Evolutionary conservation across 1,140 invertebrate genomes (phyloP).

Genomic region (Vanessa atalanta): DNA sequence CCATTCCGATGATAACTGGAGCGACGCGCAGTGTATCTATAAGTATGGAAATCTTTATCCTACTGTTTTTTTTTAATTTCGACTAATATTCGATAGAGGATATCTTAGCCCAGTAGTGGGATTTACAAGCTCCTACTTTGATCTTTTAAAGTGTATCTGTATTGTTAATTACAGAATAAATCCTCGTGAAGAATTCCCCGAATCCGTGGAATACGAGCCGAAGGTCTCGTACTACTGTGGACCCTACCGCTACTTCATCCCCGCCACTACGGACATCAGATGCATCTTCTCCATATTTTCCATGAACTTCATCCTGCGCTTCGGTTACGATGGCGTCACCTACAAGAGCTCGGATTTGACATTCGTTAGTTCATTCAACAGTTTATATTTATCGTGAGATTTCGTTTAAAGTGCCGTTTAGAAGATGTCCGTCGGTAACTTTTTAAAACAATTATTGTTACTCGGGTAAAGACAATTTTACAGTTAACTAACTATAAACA

Average conservation of each 20-base stretch:
- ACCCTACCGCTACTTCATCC: constrained; percentile 73
- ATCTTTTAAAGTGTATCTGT: too few species aligned
- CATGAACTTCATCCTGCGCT: constrained; percentile 72
- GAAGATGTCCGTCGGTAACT: too few species aligned
- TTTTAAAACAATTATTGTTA: too few species aligned
- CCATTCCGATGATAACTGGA: constrained; percentile 73
- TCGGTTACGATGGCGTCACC: constrained; percentile 71
- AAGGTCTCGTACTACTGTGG: constrained; percentile 76
- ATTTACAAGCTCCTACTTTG: too few species aligned
- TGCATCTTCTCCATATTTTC: constrained; percentile 76
- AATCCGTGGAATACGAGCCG: constrained; percentile 73
- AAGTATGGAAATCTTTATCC: constrained; percentile 47
- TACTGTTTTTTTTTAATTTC: too few species aligned
- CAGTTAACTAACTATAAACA: too few species aligned
- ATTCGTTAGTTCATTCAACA: constrained; percentile 57
- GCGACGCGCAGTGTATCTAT: constrained; percentile 73
- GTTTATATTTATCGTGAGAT: background rate
- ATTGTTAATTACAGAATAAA: constrained; percentile 54
- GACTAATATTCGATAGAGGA: too few species aligned
- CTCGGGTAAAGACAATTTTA: too few species aligned
- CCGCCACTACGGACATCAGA: constrained; percentile 69
- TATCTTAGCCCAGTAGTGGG: too few species aligned
- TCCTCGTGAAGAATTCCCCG: constrained; percentile 71
- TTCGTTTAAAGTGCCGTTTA: too few species aligned
- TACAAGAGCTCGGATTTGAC: constrained; percentile 74